Conservation (phyloP, 2,113 vertebrate genomes). For the Penelope pileata region DNA sequence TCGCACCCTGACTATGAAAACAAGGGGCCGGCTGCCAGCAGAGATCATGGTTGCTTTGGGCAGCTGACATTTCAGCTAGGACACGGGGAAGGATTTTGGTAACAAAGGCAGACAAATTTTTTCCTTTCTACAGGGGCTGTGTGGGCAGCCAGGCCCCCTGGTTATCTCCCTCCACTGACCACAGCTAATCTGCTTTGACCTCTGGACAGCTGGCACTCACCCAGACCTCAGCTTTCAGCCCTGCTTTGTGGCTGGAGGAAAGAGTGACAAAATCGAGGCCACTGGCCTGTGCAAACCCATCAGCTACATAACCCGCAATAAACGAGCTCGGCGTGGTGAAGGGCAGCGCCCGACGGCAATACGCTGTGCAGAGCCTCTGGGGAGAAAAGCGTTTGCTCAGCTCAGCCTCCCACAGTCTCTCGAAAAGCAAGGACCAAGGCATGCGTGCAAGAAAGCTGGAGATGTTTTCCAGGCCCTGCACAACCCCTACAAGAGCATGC, state of each 20-base stretch:
- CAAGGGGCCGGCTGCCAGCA: not conserved
- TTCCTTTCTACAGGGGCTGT: not conserved
- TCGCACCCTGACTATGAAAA: too few species aligned
- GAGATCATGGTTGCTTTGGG: not conserved
- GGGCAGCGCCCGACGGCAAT: not conserved
- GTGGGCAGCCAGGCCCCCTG: not conserved
- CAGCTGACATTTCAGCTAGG: not conserved
- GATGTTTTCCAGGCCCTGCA: not conserved
- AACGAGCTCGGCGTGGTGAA: not conserved
- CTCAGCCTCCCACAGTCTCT: not conserved
- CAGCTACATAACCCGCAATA: not conserved
- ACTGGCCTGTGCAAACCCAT: not conserved
- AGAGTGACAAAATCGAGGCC: not conserved
- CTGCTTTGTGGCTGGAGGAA: not conserved
- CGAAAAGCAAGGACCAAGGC: not conserved
- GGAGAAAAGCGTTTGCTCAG: not conserved
- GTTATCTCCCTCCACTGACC: not conserved
- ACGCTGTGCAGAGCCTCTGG: fast-evolving
- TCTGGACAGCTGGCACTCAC: not conserved
- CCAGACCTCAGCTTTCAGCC: not conserved
- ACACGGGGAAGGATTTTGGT: not conserved
- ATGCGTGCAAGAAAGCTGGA: fast-evolving
- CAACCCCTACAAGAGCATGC: not conserved
- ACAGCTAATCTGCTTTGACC: not conserved
- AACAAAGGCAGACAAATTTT: not conserved